Percentiles rank a stretch among this genome's conserved stretches.
phyloP scores from a whole-genome alignment of 1,140 invertebrate species.

The Ostrea denselamellosa region DNA sequence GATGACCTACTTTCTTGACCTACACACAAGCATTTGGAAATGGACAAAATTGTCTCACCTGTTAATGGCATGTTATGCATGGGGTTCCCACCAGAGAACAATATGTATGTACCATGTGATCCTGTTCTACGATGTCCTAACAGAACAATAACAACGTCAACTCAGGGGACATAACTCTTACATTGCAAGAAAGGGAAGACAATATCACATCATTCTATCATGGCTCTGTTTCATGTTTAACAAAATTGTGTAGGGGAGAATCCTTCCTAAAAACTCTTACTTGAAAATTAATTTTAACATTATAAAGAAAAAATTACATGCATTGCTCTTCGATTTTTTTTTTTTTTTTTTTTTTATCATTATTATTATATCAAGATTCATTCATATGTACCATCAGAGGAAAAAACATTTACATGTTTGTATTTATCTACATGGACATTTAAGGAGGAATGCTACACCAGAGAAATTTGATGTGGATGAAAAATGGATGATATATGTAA shows the following conservation, averaged over 20 bases:
- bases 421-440: neutral
- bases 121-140: constrained; percentile 73
- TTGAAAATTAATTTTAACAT: neutral
- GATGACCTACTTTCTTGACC: neutral
- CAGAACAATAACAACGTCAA: constrained; percentile 36
- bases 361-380: neutral
- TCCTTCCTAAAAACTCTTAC: neutral
- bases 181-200: neutral
- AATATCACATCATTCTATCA: neutral
- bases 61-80: constrained; percentile 7
- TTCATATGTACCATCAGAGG: neutral
- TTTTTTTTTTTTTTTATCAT: neutral
- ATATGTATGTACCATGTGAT: constrained; percentile 70
- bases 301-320: neutral
- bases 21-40: neutral
- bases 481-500: too few relatives aligned
- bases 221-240: neutral
- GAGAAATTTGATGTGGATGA: too few relatives aligned
- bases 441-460: too few relatives aligned
- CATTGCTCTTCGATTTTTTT: neutral
- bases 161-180: constrained; percentile 28
- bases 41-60: constrained; percentile 47
- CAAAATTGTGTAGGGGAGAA: neutral
- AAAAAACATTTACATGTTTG: neutral
- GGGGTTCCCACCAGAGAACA: constrained; percentile 57